Evolutionary conservation across 2,888 invertebrate genomes (phyloP).

Genomic region (Suillia variegata): DNA sequence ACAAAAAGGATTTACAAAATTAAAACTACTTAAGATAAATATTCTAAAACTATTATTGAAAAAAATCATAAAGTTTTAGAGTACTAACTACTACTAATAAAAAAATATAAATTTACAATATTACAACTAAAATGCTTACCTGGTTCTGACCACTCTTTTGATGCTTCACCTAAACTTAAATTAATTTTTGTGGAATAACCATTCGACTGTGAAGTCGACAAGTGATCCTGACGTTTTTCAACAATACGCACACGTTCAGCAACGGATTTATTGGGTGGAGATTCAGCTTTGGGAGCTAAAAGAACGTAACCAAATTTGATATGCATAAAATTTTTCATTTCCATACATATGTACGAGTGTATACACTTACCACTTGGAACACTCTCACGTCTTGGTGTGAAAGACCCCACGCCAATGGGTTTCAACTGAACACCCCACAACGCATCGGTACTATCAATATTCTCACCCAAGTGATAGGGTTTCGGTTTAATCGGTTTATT

Average conservation of each 20-base stretch:
- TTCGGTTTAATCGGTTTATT: slow-evolving; percentile 76
- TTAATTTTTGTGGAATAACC: slow-evolving; percentile 69
- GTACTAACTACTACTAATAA: not conserved
- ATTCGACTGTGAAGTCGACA: slow-evolving; percentile 40
- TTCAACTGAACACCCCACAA: slow-evolving; percentile 65
- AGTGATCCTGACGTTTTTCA: slow-evolving; percentile 56
- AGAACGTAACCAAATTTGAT: too few species aligned
- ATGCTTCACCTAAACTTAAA: slow-evolving; percentile 55
- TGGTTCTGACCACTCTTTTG: slow-evolving; percentile 48
- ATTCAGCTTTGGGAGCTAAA: slow-evolving; percentile 29
- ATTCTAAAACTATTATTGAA: slow-evolving; percentile 1
- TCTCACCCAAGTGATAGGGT: slow-evolving; percentile 75
- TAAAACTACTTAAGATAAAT: slow-evolving; percentile 14
- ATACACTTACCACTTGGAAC: slow-evolving; percentile 37
- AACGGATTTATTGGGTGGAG: slow-evolving; percentile 51
- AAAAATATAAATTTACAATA: slow-evolving; percentile 16
- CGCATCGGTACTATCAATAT: slow-evolving; percentile 62
- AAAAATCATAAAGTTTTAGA: not conserved
- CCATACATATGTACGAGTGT: not conserved
- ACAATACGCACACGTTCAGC: slow-evolving; percentile 64
- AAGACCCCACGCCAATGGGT: slow-evolving; percentile 47
- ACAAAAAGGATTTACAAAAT: slow-evolving; percentile 30
- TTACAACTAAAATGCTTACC: slow-evolving; percentile 43
- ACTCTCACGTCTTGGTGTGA: slow-evolving; percentile 26
- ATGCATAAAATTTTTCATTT: too few species aligned